Evolutionary conservation across 1,140 invertebrate genomes (phyloP), one percentile per base, ranked within the genome.

Genomic region (Drosophila eugracilis): DNA sequence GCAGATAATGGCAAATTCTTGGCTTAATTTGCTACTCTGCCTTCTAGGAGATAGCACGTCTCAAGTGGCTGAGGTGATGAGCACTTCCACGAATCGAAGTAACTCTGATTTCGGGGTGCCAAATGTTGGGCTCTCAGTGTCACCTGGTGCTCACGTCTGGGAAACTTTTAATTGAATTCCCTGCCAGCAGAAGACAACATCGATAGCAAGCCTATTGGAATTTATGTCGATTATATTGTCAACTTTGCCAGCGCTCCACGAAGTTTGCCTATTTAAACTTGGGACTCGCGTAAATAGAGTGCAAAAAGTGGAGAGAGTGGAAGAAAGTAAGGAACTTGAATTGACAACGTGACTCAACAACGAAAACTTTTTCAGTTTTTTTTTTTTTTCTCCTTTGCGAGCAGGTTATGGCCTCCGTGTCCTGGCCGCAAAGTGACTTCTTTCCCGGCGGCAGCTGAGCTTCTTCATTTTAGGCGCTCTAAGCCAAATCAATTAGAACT

Each of bases 161-260:
- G 22, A 86, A 86, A 86, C 63, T 86, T 86, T 88, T 86, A 86
- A 86, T 86, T 83, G 81, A 86, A 88, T 88, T 78, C 79, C 57
- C 53, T 59, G 54, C 30, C 62, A 47, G 15, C 3, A 3, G 49
- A 48, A 42, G 19, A 26, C 59, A 21, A 52, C 47, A 66, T 66
- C 63, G 73, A 76, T 60, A 65, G 62, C 62, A 75, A 77, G 78
- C 78, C 81, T 78, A 88, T 81, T 81, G 77, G 69, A 86, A 86
- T 86, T 86, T 86, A 88, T 81, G 74, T 86, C 81, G 81, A 86
- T 88, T 88, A 85, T 85, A 75, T 80, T 77, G 81, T 85, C 81
- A 85, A 85, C 81, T 85, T 85, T 86, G 60, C 63, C 77, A 34
- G 49, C 28, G 37, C 70, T 45, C 15, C 53, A 14, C 32, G 53